Evolutionary conservation across 2,888 invertebrate species (phyloP).

Genomic region (Ypsolopha scabrella): DNA sequence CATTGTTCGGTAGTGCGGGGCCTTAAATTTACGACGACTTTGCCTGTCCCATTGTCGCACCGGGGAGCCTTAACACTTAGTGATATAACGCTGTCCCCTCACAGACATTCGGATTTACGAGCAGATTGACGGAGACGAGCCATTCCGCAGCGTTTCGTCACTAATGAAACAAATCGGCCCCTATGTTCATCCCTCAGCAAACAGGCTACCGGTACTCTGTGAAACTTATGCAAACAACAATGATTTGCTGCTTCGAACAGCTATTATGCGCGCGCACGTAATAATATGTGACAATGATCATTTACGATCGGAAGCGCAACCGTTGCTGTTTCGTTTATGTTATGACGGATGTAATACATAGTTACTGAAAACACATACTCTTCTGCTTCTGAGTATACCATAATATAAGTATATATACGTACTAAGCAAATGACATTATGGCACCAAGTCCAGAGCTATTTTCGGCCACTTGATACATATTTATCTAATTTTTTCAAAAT

Average conservation of each 20-base stretch:
- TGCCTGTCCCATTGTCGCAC: constrained; percentile 6
- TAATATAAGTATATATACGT: too few relatives aligned
- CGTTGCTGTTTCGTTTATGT: neutral
- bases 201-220: neutral
- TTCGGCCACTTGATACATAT: too few relatives aligned
- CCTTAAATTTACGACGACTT: constrained; percentile 34
- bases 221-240: neutral
- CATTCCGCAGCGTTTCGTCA: neutral
- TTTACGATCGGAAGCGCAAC: constrained; percentile 15
- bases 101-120: neutral
- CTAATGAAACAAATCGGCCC: constrained; percentile 3
- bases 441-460: too few relatives aligned
- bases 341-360: too few relatives aligned
- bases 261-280: constrained; percentile 18
- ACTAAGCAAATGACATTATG: too few relatives aligned
- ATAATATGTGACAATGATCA: constrained; percentile 22
- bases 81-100: too few relatives aligned
- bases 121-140: neutral
- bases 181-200: neutral
- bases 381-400: too few relatives aligned
- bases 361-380: too few relatives aligned
- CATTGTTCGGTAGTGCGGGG: constrained; percentile 24
- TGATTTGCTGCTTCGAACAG: constrained; percentile 14
- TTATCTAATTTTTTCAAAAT: too few relatives aligned
- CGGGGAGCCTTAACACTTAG: neutral